These are phyloP conservation scores for Trogon surrucura DNA, from an alignment of 2,113 vertebrate species.

Conservation along the genomic window DNA sequence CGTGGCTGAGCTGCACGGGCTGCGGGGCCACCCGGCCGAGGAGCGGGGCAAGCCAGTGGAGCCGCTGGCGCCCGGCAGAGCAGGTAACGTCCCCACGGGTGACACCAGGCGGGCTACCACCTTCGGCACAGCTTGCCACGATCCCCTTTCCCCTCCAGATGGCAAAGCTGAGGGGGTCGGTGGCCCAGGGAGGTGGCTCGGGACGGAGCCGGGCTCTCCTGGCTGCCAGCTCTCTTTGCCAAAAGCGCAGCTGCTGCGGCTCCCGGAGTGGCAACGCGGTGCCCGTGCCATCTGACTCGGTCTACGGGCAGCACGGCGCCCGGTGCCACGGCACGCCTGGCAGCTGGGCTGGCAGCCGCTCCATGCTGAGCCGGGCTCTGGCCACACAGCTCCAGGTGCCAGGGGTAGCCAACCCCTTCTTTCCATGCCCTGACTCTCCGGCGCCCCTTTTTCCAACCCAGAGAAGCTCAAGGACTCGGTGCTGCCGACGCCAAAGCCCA, in stretches of 20 bases:
- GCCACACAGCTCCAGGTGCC: background rate
- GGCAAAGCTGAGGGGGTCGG: background rate
- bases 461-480: constrained; percentile 93
- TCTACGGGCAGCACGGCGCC: accelerated
- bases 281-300: background rate
- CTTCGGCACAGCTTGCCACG: accelerated
- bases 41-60: constrained; percentile 86
- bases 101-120: background rate
- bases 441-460: constrained; percentile 20
- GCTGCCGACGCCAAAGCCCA: constrained; percentile 85
- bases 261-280: background rate
- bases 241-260: background rate
- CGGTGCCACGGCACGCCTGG: accelerated
- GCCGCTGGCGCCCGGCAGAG: constrained; percentile 86
- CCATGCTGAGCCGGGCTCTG: background rate
- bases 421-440: accelerated
- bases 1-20: constrained; percentile 83
- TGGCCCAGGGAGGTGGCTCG: background rate
- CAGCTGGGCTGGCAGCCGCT: background rate
- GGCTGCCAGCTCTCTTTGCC: background rate
- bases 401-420: background rate
- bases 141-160: background rate
- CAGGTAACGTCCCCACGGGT: constrained; percentile 75
- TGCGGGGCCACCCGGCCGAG: constrained; percentile 81
- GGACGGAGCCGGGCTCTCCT: background rate